Conservation (phyloP, 2,797 vertebrate genomes). For the Anabacerthia variegaticeps region DNA sequence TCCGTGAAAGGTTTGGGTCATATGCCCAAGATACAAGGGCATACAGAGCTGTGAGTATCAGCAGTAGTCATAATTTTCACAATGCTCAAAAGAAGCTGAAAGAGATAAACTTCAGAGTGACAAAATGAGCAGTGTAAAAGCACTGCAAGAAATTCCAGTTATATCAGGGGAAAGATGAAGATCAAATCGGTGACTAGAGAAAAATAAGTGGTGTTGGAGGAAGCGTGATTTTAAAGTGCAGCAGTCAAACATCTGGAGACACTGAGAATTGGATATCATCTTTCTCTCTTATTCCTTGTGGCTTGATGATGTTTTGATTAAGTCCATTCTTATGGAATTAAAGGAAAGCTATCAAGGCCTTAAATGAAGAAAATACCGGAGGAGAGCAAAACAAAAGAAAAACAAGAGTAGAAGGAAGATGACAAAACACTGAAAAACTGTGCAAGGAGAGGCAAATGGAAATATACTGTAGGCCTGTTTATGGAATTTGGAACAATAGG, state of each 20-base stretch:
- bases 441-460: not conserved
- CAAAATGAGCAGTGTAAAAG: not conserved
- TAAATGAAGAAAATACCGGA: not conserved
- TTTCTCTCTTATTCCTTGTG: not conserved
- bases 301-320: not conserved
- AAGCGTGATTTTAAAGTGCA: not conserved
- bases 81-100: not conserved
- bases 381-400: not conserved
- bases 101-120: not conserved
- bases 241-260: not conserved
- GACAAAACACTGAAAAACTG: not conserved
- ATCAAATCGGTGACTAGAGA: not conserved
- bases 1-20: not conserved
- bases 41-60: not conserved
- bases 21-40: not conserved
- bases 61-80: not conserved
- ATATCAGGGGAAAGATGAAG: not conserved
- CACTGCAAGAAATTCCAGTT: not conserved
- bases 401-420: not conserved
- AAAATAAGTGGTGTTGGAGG: not conserved
- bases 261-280: not conserved
- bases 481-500: conserved; percentile 15
- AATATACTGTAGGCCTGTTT: not conserved
- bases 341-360: not conserved
- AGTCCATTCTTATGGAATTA: not conserved